Conservation (phyloP, 2,888 invertebrate species). For the Dynastes grantii region DNA sequence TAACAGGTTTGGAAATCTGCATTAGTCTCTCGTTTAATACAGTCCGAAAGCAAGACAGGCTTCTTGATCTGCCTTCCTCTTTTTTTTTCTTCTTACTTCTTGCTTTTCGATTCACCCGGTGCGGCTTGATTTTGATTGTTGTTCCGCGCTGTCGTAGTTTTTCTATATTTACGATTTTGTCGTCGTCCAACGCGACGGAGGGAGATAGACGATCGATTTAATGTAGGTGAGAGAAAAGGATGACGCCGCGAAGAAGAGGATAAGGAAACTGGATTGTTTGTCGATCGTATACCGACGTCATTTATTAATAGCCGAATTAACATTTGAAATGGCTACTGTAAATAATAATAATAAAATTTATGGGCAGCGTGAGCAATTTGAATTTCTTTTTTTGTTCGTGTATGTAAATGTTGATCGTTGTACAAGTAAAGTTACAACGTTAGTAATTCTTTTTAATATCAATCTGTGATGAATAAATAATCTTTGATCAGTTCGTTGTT, state of each 20-base stretch:
- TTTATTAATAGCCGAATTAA: constrained; percentile 44
- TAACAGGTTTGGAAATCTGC: constrained; percentile 48
- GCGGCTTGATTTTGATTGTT: not conserved
- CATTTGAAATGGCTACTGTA: constrained; percentile 42
- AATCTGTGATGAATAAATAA: no score
- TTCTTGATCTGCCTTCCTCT: not conserved
- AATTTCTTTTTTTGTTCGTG: constrained; percentile 18
- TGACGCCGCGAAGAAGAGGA: constrained; percentile 5
- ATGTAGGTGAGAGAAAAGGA: not conserved
- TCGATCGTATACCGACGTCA: constrained; percentile 32
- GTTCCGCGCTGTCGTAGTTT: constrained; percentile 5
- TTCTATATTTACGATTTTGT: constrained; percentile 30
- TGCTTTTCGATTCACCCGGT: not conserved
- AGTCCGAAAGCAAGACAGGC: not conserved
- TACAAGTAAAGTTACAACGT: not conserved
- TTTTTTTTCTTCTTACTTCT: not conserved
- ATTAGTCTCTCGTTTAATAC: constrained; percentile 7
- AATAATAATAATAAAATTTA: constrained; percentile 44
- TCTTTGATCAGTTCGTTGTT: no score
- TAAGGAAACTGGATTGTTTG: constrained; percentile 40
- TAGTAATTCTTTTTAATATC: not conserved
- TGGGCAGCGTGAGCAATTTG: constrained; percentile 17
- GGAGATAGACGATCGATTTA: not conserved
- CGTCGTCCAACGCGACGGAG: not conserved
- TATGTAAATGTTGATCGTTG: constrained; percentile 8